A percentile compares a stretch with the other conserved stretches of the same genome.
Conservation (phyloP, 2,888 invertebrate species). For the Microplitis deprimator region DNA sequence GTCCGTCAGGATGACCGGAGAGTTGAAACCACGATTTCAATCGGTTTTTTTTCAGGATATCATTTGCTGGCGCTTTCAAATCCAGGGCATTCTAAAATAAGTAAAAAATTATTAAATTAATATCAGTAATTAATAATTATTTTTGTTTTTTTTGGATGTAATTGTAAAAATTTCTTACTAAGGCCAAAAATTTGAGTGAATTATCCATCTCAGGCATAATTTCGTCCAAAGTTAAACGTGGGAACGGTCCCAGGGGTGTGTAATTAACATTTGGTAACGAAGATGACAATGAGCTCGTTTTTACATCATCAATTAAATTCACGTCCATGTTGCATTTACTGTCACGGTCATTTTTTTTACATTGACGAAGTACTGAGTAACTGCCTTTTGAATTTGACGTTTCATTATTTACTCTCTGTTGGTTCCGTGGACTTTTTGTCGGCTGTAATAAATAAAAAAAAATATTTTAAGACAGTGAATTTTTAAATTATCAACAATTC, state of each 20-base stretch:
- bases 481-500: not conserved
- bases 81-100: conserved; percentile 87
- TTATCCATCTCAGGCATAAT: conserved; percentile 65
- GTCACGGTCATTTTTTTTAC: conserved; percentile 59
- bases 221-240: conserved; percentile 61
- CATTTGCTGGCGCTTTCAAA: conserved; percentile 91
- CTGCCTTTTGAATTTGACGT: conserved; percentile 9
- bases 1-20: conserved; percentile 92
- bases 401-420: conserved; percentile 40
- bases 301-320: conserved; percentile 22
- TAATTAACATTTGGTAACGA: not conserved
- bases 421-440: conserved; percentile 38
- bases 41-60: conserved; percentile 83
- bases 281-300: conserved; percentile 18
- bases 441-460: conserved; percentile 46
- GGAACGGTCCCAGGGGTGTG: conserved; percentile 60
- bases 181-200: conserved; percentile 67
- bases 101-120: not conserved
- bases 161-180: conserved; percentile 59
- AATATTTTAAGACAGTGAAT: too few relatives aligned
- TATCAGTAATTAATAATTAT: not conserved
- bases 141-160: not conserved
- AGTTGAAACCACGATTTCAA: conserved; percentile 86
- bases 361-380: conserved; percentile 59
- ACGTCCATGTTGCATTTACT: conserved; percentile 37